Percentiles rank a stretch among this genome's conserved stretches.
These are phyloP conservation scores for Aphidoletes aphidimyza DNA, from an alignment of 2,888 invertebrate genomes.

Conservation along the genomic window DNA sequence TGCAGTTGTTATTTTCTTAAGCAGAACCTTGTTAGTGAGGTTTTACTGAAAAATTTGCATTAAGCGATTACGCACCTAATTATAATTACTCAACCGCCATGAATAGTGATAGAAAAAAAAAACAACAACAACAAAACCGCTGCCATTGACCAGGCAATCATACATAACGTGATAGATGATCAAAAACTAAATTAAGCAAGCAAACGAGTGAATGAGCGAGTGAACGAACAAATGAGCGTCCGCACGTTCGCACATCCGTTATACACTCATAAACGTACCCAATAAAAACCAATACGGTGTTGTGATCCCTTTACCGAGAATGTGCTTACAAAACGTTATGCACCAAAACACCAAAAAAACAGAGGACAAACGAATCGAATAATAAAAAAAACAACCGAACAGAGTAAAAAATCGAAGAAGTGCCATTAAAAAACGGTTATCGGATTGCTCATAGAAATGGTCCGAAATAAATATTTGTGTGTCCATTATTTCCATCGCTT, in stretches of 20 bases:
- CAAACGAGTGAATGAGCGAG: too few species aligned
- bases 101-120: neutral
- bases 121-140: neutral
- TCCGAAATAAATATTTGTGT: conserved; percentile 39
- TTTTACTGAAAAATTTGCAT: neutral
- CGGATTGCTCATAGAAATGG: conserved; percentile 6
- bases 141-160: neutral
- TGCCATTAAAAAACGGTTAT: conserved; percentile 18
- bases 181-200: neutral
- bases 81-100: neutral
- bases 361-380: neutral
- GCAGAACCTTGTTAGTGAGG: conserved; percentile 12
- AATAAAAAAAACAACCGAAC: neutral
- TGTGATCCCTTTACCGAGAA: too few species aligned
- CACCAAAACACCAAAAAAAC: neutral
- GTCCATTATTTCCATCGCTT: conserved; percentile 36
- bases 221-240: neutral
- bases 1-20: conserved; percentile 18
- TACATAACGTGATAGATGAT: neutral
- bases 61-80: conserved; percentile 48
- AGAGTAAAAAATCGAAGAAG: neutral
- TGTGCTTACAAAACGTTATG: too few species aligned
- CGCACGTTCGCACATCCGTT: neutral
- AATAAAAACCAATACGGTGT: too few species aligned
- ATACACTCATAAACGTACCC: too few species aligned